Percentiles rank a stretch among this genome's conserved stretches.
Conservation (phyloP, 1,140 invertebrate species). For the Geopemphigus sp. region DNA sequence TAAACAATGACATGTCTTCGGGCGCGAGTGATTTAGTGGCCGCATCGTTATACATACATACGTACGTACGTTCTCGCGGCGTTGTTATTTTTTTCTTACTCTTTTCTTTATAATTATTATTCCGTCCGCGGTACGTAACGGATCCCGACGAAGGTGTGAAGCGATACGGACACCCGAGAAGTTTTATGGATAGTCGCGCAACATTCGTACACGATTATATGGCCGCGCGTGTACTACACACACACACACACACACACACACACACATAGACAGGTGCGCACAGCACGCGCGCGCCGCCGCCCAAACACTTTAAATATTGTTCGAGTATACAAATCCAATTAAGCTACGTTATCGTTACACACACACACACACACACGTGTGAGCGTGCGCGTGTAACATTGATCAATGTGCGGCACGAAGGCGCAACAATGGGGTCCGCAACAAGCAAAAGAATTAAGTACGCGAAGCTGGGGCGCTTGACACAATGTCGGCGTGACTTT, state of each 20-base stretch:
- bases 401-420: background rate
- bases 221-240: no score
- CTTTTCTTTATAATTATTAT: constrained; percentile 16
- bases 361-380: no score
- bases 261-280: background rate
- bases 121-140: constrained; percentile 15
- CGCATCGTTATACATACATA: background rate
- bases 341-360: no score
- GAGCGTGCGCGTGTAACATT: background rate
- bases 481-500: no score
- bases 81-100: constrained; percentile 24
- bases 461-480: no score
- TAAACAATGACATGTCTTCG: constrained; percentile 49
- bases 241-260: no score
- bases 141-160: constrained; percentile 19
- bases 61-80: no score
- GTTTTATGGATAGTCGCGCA: constrained; percentile 8
- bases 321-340: constrained; percentile 20
- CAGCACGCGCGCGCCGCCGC: background rate
- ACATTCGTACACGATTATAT: background rate
- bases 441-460: no score
- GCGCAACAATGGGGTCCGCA: no score
- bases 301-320: background rate
- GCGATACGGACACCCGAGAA: constrained; percentile 17
- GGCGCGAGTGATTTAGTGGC: constrained; percentile 38